Base-by-base conservation (phyloP, 2,797 vertebrate genomes). In the Nannoperca obscura region DNA sequence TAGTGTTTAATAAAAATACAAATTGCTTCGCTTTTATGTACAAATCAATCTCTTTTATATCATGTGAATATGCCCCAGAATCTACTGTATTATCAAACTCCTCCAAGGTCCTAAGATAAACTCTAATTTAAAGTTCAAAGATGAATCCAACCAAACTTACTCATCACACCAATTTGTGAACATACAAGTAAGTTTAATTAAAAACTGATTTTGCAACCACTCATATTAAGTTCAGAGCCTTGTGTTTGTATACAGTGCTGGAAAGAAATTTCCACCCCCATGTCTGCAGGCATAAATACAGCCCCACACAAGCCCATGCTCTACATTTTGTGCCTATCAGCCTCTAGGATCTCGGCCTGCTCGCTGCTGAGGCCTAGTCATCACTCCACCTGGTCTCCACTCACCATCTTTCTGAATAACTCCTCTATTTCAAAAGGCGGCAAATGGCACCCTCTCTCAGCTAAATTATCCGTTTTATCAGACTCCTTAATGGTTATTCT, bases 381-480 rank as follows among this genome's bases (percentile, higher is more conserved):
- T 78, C 42, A 50, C 74, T 85, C 89, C 76, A 90, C 88, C 90
- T 89, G 82, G 78, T 84, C 76, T 85, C 73, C 76, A 68, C 83
- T 90, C 84, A 54, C 67, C 70, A 74, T 77, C 66, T 74, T 83
- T 59, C 71, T 85, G 59, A 88, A 89, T 71, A 79, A 75, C 63
- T 83, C 47, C 49, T 73, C 79, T 62, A 58, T 85, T 87, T n/a
- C 61, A 86, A 88, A 83, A 84, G 55, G 71, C 76, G 67, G 75
- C 58, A 79, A 89, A 86, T 85, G 66, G 60, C 75, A 66, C 36
- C 74, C 75, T 82, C 54, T 83, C 57, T 50, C 36, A 22, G 30
- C 60, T 80, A 80, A 85, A 78, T 65, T 2, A 65, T 69, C 47
- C 63, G 57, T 79, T 76, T 64, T 53, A 80, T 59, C 62, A 54